Percentiles rank a stretch among this genome's conserved stretches.
Evolutionary conservation across 2,888 invertebrate genomes (phyloP).

Genomic region (Scelioninae gen. 1): DNA sequence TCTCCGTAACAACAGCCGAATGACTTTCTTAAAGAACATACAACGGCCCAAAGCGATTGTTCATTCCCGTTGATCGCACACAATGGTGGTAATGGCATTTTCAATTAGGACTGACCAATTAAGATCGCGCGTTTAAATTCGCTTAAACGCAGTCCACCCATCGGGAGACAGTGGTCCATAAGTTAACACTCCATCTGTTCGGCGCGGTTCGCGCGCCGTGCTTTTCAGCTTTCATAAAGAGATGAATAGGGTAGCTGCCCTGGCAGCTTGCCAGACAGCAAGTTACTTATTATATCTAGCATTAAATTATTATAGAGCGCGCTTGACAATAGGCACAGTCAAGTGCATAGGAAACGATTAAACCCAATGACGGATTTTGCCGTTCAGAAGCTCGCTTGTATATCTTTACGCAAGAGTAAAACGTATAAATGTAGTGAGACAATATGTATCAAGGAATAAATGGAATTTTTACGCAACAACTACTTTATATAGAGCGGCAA

Average conservation of each 20-base stretch:
- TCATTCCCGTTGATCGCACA: constrained; percentile 62
- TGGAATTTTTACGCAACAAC: constrained; percentile 50
- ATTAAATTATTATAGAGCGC: constrained; percentile 84
- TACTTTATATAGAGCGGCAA: no score
- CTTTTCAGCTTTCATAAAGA: constrained; percentile 82
- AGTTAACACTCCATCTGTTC: constrained; percentile 80
- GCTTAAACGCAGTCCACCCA: constrained; percentile 69
- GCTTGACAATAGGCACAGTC: constrained; percentile 82
- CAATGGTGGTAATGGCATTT: constrained; percentile 76
- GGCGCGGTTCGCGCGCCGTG: constrained; percentile 71
- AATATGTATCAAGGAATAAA: constrained; percentile 49
- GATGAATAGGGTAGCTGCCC: constrained; percentile 81
- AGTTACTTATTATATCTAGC: constrained; percentile 85
- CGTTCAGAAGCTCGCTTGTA: constrained; percentile 53
- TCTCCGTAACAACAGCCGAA: constrained; percentile 43
- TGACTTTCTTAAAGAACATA: constrained; percentile 62
- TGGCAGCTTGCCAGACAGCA: constrained; percentile 83
- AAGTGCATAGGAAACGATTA: constrained; percentile 84
- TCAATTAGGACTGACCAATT: constrained; percentile 81
- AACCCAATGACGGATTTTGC: constrained; percentile 79
- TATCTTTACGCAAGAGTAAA: constrained; percentile 56
- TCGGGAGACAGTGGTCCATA: constrained; percentile 79
- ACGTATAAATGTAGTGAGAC: constrained; percentile 57
- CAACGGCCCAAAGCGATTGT: constrained; percentile 46
- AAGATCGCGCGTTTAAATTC: constrained; percentile 79